Conservation (phyloP, 2,797 vertebrate genomes). For the Lagorchestes hirsutus region DNA sequence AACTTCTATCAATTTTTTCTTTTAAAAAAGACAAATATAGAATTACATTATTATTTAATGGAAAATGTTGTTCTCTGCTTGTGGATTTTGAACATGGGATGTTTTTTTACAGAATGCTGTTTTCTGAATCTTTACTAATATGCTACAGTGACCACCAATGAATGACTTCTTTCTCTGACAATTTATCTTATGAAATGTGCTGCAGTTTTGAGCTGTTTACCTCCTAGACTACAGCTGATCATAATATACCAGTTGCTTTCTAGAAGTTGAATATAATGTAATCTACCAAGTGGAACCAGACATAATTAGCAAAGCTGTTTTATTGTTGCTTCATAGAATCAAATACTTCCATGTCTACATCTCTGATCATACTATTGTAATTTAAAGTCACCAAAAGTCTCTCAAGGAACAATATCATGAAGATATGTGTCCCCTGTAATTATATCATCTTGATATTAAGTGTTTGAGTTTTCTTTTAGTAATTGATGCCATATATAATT, state of each 20-base stretch:
- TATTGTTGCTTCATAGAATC: neutral
- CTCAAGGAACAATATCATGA: neutral
- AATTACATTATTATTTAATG: neutral
- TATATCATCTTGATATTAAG: neutral
- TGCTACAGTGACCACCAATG: neutral
- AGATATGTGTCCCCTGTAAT: neutral
- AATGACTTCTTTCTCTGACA: neutral
- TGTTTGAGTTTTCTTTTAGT: neutral
- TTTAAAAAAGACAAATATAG: neutral
- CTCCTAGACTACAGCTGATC: neutral
- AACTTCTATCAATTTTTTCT: neutral
- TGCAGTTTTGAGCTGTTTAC: neutral
- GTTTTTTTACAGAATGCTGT: neutral
- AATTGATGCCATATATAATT: neutral
- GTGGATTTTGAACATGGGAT: neutral
- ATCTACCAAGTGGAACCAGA: neutral
- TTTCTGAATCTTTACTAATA: neutral
- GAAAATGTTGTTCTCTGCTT: neutral
- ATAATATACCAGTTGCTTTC: neutral
- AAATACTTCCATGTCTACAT: neutral
- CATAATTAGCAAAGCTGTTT: neutral
- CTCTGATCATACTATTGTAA: neutral
- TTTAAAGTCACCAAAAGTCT: neutral
- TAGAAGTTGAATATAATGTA: neutral
- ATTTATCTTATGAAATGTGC: neutral